phyloP scores from a whole-genome alignment of 1,140 invertebrate genomes.

The Drosophila sp. region DNA sequence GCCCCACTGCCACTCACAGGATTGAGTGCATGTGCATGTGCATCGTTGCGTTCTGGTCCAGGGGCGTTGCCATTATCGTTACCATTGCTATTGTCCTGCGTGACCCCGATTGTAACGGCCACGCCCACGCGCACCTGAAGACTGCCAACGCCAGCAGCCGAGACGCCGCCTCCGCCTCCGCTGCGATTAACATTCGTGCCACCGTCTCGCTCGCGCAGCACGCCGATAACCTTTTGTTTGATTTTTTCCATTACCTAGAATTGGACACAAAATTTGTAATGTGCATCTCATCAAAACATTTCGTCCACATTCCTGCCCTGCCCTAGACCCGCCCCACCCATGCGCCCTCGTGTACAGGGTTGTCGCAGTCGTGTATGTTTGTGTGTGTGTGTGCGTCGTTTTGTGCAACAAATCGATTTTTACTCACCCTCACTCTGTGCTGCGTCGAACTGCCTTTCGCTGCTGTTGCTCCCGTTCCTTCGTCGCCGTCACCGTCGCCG shows the following conservation, averaged over 20 bases:
- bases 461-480: constrained; percentile 59
- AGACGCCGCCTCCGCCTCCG: constrained; percentile 28
- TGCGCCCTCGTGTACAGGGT: constrained; percentile 62
- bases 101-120: constrained; percentile 67
- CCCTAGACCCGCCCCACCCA: constrained; percentile 49
- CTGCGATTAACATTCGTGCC: constrained; percentile 70
- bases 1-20: constrained; percentile 3
- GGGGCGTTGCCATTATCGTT: constrained; percentile 60
- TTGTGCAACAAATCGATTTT: constrained; percentile 83
- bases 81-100: constrained; percentile 70
- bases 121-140: constrained; percentile 74
- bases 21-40: constrained; percentile 32
- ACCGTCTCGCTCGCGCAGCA: constrained; percentile 78
- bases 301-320: constrained; percentile 38
- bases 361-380: constrained; percentile 53
- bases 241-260: constrained; percentile 80
- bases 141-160: constrained; percentile 37
- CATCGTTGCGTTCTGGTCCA: constrained; percentile 51
- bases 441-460: constrained; percentile 62
- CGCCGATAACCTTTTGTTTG: constrained; percentile 81
- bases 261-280: constrained; percentile 41
- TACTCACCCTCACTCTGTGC: constrained; percentile 76
- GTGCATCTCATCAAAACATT: constrained; percentile 43
- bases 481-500: constrained; percentile 35
- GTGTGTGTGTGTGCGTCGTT: constrained; percentile 41